These are phyloP conservation scores for Ammodytes dubius DNA, from an alignment of 2,113 vertebrate species.

Conservation along the genomic window DNA sequence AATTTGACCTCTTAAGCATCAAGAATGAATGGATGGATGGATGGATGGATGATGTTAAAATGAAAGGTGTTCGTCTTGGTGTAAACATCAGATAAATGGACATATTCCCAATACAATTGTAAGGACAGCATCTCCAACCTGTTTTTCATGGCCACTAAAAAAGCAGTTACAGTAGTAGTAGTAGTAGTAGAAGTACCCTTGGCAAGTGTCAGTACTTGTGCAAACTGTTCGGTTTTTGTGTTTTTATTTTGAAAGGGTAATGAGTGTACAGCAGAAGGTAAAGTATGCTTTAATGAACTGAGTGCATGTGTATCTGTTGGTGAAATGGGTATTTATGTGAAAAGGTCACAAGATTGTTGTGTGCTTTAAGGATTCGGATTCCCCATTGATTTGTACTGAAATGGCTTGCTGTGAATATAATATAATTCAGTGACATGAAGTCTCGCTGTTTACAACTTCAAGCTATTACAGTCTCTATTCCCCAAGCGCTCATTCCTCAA, in stretches of 20 bases:
- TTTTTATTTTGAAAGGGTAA: not conserved
- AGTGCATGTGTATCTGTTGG: not conserved
- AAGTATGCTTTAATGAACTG: not conserved
- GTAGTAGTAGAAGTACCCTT: not conserved
- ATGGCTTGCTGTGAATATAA: constrained; percentile 41
- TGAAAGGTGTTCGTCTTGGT: not conserved
- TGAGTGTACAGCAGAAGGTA: not conserved
- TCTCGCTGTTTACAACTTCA: constrained; percentile 56
- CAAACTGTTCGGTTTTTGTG: not conserved
- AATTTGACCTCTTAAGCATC: not conserved
- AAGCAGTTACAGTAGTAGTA: not conserved
- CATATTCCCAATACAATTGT: not conserved
- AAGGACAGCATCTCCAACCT: not conserved
- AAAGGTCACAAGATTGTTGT: constrained; percentile 13
- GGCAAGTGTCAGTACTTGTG: not conserved
- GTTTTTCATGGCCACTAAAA: not conserved
- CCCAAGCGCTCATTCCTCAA: constrained; percentile 55
- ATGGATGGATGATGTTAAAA: not conserved
- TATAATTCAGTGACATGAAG: constrained; percentile 49
- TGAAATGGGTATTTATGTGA: not conserved
- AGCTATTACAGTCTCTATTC: constrained; percentile 56
- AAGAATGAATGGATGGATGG: not conserved
- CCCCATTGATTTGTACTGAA: constrained; percentile 30
- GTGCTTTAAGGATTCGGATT: not conserved
- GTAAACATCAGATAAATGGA: not conserved